Conservation (phyloP, 1,140 invertebrate species). For the Achroia grisella region DNA sequence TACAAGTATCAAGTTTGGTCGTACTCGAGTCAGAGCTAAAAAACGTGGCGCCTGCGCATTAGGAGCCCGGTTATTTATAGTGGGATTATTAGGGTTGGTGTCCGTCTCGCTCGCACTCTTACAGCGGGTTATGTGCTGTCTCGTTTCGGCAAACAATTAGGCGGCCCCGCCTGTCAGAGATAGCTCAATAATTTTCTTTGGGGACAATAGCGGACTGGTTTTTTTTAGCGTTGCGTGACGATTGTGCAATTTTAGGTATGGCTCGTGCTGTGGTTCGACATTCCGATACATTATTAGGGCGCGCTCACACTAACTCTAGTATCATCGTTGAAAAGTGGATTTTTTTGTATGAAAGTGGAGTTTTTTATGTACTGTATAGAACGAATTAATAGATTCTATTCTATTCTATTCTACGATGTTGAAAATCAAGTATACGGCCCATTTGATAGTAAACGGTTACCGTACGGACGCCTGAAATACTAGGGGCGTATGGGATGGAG, state of each 20-base stretch:
- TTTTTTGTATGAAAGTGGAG: no score
- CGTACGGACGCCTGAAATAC: no score
- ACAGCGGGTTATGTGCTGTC: constrained; percentile 1
- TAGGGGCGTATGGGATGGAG: no score
- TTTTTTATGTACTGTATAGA: no score
- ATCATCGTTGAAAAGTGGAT: no score
- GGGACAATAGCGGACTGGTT: no score
- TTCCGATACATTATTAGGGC: not conserved
- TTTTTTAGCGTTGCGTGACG: constrained; percentile 2
- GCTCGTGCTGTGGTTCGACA: not conserved
- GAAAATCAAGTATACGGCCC: no score
- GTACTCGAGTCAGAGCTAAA: constrained; percentile 13
- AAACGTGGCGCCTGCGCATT: constrained; percentile 27
- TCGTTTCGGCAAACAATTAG: constrained; percentile 4
- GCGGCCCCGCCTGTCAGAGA: constrained; percentile 18
- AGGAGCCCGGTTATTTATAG: constrained; percentile 18
- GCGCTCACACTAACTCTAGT: not conserved
- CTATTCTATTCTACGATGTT: no score
- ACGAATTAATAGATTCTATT: no score
- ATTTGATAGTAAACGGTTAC: no score
- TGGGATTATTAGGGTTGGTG: constrained; percentile 20
- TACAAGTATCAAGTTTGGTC: constrained; percentile 11
- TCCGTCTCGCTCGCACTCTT: constrained; percentile 12
- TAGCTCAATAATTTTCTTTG: no score
- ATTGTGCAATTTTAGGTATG: not conserved